Conservation (phyloP, 1,140 invertebrate species). For the Oppia nitens region DNA sequence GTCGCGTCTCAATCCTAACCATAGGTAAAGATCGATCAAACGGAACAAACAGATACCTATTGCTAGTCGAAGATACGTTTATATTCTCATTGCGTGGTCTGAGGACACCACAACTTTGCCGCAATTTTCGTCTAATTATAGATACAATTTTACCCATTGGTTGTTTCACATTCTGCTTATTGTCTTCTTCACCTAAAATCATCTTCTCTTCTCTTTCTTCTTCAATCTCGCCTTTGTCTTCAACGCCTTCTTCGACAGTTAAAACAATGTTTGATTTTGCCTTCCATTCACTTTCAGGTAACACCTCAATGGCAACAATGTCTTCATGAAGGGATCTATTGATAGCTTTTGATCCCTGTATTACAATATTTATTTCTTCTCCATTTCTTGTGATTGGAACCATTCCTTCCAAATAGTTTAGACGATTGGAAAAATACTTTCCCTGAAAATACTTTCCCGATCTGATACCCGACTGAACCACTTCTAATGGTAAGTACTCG, state of each 20-base stretch:
- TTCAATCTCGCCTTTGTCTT: conserved; percentile 27
- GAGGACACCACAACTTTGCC: conserved; percentile 89
- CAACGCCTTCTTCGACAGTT: conserved; percentile 47
- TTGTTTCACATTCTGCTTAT: conserved; percentile 29
- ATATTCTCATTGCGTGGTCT: conserved; percentile 39
- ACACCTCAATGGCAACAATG: conserved; percentile 72
- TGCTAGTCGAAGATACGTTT: neutral
- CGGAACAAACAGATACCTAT: conserved; percentile 66
- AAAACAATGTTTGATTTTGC: conserved; percentile 59
- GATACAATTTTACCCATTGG: conserved; percentile 81
- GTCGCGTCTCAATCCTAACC: conserved; percentile 76
- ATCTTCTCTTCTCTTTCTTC: conserved; percentile 24
- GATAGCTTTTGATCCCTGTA: conserved; percentile 69
- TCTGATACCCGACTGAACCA: conserved; percentile 60
- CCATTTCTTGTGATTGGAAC: conserved; percentile 45
- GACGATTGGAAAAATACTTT: conserved; percentile 48
- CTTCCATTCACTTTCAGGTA: conserved; percentile 79
- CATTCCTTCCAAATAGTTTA: conserved; percentile 88
- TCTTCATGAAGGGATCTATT: conserved; percentile 96
- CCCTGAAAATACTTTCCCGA: conserved; percentile 62
- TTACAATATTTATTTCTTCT: conserved; percentile 46
- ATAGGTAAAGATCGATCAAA: conserved; percentile 76
- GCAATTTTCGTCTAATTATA: conserved; percentile 88
- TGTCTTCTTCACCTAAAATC: conserved; percentile 14
- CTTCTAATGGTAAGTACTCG: conserved; percentile 56